phyloP scores from a whole-genome alignment of 2,888 invertebrate species.

The Harmothoe impar region DNA sequence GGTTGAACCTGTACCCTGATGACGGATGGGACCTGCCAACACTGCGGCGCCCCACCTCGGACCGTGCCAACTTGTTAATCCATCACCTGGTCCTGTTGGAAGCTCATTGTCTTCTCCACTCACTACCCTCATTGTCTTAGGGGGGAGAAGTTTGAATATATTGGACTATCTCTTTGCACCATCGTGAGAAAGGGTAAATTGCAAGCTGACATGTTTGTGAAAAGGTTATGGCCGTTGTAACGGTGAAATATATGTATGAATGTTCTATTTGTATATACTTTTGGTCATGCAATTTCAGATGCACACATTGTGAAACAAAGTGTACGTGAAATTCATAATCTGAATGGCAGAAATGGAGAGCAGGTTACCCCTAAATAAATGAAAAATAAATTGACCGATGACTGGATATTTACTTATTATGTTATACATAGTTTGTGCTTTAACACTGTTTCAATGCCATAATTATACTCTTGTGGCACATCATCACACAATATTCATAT shows the following conservation, averaged over 20 bases:
- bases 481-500: no score
- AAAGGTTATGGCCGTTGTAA: not conserved
- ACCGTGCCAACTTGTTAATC: constrained; percentile 12
- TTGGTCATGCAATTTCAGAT: not conserved
- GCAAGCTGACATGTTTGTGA: not conserved
- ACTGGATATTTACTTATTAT: no score
- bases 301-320: no score
- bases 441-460: no score
- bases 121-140: constrained; percentile 9
- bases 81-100: not conserved
- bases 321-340: no score
- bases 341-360: no score
- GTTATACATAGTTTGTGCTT: no score
- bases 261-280: not conserved
- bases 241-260: not conserved
- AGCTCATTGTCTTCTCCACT: constrained; percentile 25
- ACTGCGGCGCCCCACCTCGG: not conserved
- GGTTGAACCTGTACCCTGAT: not conserved
- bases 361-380: no score
- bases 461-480: no score
- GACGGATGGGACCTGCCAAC: constrained; percentile 25
- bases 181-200: constrained; percentile 31
- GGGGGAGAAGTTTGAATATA: not conserved
- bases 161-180: not conserved
- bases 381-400: no score